Conservation (phyloP, 2,113 vertebrate genomes). For the Azemiops feae region DNA sequence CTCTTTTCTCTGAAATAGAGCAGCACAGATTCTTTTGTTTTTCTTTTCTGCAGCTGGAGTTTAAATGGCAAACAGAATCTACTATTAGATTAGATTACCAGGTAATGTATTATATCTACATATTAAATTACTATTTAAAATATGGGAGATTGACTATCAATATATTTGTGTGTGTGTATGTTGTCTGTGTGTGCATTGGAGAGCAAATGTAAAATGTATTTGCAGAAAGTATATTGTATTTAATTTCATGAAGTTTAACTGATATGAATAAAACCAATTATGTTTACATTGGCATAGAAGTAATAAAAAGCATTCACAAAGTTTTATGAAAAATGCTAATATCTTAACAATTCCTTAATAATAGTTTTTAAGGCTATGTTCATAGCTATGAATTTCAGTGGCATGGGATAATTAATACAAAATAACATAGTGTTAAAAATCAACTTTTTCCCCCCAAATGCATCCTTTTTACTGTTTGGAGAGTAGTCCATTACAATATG, state of each 20-base stretch:
- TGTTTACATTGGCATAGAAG: constrained; percentile 39
- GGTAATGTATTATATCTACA: constrained; percentile 73
- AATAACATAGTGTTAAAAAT: constrained; percentile 25
- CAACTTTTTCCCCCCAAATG: constrained; percentile 21
- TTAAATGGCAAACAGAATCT: constrained; percentile 74
- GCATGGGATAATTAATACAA: constrained; percentile 44
- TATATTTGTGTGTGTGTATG: not conserved
- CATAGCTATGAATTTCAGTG: constrained; percentile 18
- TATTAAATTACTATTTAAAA: constrained; percentile 73
- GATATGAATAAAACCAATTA: constrained; percentile 53
- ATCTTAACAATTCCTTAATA: constrained; percentile 38
- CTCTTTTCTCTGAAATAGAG: constrained; percentile 71
- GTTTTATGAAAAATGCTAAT: constrained; percentile 33
- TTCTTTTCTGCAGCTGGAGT: constrained; percentile 74
- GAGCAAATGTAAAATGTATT: constrained; percentile 53
- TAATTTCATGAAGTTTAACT: constrained; percentile 30
- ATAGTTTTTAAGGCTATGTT: constrained; percentile 26
- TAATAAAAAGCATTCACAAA: constrained; percentile 7
- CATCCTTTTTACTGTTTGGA: not conserved
- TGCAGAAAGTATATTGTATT: constrained; percentile 40
- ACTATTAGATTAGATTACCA: constrained; percentile 77
- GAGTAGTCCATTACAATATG: not conserved
- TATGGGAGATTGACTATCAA: constrained; percentile 39
- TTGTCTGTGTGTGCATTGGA: constrained; percentile 23
- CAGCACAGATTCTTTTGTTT: constrained; percentile 56